A percentile compares a stretch with the other conserved stretches of the same genome.
Conservation (phyloP, 2,888 invertebrate species). For the Latrodectus hesperus region DNA sequence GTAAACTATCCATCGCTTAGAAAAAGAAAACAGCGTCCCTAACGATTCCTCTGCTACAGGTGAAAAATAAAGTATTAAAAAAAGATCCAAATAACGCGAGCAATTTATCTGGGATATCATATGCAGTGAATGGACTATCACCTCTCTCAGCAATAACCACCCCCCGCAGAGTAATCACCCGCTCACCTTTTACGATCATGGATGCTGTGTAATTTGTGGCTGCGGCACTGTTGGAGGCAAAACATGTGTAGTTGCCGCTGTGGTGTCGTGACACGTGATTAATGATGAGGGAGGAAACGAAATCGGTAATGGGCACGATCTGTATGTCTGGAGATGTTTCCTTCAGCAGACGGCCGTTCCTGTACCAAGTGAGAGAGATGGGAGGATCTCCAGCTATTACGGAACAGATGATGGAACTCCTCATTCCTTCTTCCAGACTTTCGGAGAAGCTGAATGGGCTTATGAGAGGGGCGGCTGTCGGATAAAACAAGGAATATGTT, state of each 20-base stretch:
- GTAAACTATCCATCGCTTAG: too few species aligned
- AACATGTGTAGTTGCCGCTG: constrained; percentile 76
- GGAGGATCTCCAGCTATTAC: constrained; percentile 74
- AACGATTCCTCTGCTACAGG: too few species aligned
- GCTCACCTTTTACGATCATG: constrained; percentile 73
- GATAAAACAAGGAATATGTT: background rate
- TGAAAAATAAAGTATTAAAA: too few species aligned
- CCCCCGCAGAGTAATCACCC: background rate
- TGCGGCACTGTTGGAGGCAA: constrained; percentile 73
- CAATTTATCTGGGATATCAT: background rate
- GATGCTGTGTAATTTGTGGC: constrained; percentile 72
- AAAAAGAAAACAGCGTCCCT: too few species aligned
- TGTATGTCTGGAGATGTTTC: constrained; percentile 67
- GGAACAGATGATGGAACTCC: constrained; percentile 71
- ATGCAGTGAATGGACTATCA: background rate
- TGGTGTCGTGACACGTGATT: constrained; percentile 74
- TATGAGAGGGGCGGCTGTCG: constrained; percentile 71
- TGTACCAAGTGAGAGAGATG: constrained; percentile 75
- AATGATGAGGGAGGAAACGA: constrained; percentile 74
- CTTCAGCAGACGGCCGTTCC: constrained; percentile 74
- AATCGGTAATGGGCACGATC: constrained; percentile 71
- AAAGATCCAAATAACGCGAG: background rate
- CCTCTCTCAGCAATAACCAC: background rate
- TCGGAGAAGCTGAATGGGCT: constrained; percentile 71
- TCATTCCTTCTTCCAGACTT: constrained; percentile 71